phyloP scores from a whole-genome alignment of 2,888 invertebrate genomes.

The Lycophotia porphyrea region DNA sequence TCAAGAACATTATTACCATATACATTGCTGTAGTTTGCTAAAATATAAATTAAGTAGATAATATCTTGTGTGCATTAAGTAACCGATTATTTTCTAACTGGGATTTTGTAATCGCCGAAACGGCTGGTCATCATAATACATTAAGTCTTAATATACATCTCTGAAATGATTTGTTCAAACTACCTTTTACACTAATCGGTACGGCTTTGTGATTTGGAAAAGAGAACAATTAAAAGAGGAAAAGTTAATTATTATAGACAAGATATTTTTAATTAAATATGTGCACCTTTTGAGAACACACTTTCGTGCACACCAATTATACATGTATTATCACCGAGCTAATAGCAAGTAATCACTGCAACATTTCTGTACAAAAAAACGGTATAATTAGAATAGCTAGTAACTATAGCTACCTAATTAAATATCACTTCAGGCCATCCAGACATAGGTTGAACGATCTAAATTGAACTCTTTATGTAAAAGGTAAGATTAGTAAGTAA shows the following conservation, averaged over 20 bases:
- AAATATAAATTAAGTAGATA: background rate
- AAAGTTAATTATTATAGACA: conserved; percentile 7
- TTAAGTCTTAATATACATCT: background rate
- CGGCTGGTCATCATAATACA: no score
- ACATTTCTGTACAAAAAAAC: conserved; percentile 3
- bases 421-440: conserved; percentile 6
- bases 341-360: conserved; percentile 19
- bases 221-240: no score
- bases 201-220: background rate
- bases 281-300: conserved; percentile 1
- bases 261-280: conserved; percentile 11
- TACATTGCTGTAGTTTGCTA: background rate
- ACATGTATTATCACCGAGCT: conserved; percentile 8
- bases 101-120: background rate
- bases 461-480: conserved; percentile 29
- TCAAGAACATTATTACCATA: conserved; percentile 39
- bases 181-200: background rate
- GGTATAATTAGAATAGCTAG: background rate
- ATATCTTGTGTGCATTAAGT: background rate
- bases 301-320: conserved; percentile 31
- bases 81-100: background rate
- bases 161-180: background rate
- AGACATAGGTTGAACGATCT: conserved; percentile 23
- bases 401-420: background rate
- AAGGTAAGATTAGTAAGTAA: conserved; percentile 38